These are phyloP conservation scores for Tetheella fluctuosa DNA, from an alignment of 2,888 invertebrate genomes.

Conservation along the genomic window DNA sequence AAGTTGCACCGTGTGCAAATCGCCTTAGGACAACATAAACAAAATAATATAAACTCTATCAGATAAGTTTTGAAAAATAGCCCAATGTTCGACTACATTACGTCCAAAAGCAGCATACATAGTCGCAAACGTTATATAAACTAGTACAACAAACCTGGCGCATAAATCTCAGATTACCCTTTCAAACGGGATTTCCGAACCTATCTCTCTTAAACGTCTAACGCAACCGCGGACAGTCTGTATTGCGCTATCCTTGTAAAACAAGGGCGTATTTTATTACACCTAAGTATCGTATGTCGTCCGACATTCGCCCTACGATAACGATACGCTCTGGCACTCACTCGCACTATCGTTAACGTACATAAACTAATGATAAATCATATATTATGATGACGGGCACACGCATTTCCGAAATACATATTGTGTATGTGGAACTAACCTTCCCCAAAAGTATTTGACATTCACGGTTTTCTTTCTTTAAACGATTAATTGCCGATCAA, in stretches of 20 bases:
- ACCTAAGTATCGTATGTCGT: conserved; percentile 53
- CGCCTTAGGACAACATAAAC: too few relatives aligned
- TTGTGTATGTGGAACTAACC: not conserved
- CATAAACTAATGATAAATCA: conserved; percentile 36
- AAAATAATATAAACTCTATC: not conserved
- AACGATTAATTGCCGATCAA: not conserved
- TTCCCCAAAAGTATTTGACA: not conserved
- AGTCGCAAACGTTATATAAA: conserved; percentile 30
- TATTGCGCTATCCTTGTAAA: conserved; percentile 51
- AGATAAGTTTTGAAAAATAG: not conserved
- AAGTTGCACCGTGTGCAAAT: too few relatives aligned
- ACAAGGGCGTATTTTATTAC: conserved; percentile 68
- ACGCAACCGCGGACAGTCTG: conserved; percentile 18
- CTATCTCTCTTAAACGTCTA: conserved; percentile 19
- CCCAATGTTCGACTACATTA: conserved; percentile 16
- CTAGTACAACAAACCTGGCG: conserved; percentile 31
- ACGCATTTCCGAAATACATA: not conserved
- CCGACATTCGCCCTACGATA: conserved; percentile 35
- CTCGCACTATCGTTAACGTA: conserved; percentile 17
- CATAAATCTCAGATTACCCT: conserved; percentile 42
- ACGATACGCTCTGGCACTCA: conserved; percentile 33
- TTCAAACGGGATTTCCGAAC: conserved; percentile 35
- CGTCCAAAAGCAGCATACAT: conserved; percentile 27
- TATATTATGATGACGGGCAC: conserved; percentile 10
- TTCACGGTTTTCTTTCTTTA: not conserved